A percentile compares a stretch with the other conserved stretches of the same genome.
phyloP scores from a whole-genome alignment of 2,888 invertebrate species.

The Scaptomyza parva region DNA sequence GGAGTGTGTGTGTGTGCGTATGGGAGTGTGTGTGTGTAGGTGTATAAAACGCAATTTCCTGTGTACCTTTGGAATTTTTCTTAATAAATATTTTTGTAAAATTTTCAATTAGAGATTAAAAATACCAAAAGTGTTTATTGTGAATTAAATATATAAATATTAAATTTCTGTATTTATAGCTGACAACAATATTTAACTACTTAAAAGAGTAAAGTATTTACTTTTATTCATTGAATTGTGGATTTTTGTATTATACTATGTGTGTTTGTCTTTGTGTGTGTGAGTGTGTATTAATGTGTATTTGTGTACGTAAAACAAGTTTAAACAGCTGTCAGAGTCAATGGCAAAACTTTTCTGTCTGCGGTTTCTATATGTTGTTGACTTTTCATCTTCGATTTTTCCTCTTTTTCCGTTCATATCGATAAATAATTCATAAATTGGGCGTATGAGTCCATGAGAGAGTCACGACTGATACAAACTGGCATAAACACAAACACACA shows the following conservation, averaged over 20 bases:
- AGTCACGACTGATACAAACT: background rate
- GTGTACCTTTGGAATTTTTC: background rate
- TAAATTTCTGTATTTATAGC: no score
- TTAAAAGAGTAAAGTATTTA: no score
- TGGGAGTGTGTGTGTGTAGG: background rate
- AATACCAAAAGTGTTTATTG: background rate
- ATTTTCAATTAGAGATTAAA: background rate
- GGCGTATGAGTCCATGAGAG: conserved; percentile 12
- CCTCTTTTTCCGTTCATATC: conserved; percentile 31
- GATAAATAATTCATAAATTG: conserved; percentile 76
- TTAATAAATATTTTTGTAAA: background rate
- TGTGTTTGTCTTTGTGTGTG: no score
- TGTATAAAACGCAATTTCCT: conserved; percentile 32
- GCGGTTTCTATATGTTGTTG: conserved; percentile 25
- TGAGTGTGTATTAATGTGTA: background rate
- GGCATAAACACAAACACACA: conserved; percentile 12
- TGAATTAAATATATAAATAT: background rate
- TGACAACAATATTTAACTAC: no score
- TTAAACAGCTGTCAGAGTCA: conserved; percentile 64
- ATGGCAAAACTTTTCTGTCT: conserved; percentile 43
- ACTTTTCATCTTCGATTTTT: conserved; percentile 26
- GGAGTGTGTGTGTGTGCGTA: conserved; percentile 1
- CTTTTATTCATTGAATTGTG: no score
- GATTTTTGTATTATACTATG: no score
- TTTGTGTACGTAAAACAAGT: conserved; percentile 26